phyloP scores from a whole-genome alignment of 2,797 vertebrate genomes.

The Delichon dasypus region DNA sequence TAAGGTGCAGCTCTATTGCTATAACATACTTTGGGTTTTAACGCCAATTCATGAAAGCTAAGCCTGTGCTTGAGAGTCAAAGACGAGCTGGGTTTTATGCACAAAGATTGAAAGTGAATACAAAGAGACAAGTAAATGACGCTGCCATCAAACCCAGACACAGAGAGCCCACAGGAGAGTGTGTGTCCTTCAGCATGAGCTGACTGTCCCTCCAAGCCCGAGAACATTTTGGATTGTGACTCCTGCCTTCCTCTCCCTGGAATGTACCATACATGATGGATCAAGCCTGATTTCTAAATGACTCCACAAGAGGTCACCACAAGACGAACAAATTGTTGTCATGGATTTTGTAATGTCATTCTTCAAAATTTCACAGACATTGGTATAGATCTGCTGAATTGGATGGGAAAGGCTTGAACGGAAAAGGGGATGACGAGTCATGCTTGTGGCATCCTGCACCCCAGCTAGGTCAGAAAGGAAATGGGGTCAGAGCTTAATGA shows the following conservation, averaged over 20 bases:
- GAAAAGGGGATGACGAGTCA: background rate
- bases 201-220: background rate
- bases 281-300: constrained; percentile 38
- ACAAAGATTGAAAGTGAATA: background rate
- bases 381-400: background rate
- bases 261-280: fast-evolving
- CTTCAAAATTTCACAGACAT: constrained; percentile 7
- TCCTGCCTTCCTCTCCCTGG: background rate
- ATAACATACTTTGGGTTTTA: background rate
- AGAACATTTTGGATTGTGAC: background rate
- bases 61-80: background rate
- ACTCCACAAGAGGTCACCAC: constrained; percentile 64
- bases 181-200: background rate
- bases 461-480: background rate
- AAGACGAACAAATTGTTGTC: constrained; percentile 27
- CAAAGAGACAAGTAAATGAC: background rate
- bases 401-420: background rate
- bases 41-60: background rate
- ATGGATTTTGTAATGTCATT: constrained; percentile 5
- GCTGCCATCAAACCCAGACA: background rate
- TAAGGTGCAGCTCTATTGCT: background rate
- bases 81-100: background rate
- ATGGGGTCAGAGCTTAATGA: background rate
- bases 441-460: background rate
- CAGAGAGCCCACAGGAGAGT: fast-evolving